A percentile compares a stretch with the other conserved stretches of the same genome.
Evolutionary conservation across 1,140 invertebrate genomes (phyloP).

Genomic region (Trichonephila clavata): DNA sequence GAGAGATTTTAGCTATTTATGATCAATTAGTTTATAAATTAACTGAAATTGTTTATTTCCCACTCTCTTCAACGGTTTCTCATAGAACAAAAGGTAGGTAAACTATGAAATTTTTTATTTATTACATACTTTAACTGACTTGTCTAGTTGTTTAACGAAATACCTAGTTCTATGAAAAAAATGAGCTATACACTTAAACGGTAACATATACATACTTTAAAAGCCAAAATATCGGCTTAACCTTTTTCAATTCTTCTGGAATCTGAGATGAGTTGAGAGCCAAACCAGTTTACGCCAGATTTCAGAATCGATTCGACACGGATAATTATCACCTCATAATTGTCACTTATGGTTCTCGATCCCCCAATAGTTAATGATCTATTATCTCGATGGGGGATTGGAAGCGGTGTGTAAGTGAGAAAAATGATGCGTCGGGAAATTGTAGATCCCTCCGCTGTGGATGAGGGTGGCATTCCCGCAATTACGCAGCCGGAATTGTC

Average conservation of each 20-base stretch:
- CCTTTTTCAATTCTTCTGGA: no score
- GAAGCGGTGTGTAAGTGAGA: background rate
- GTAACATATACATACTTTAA: no score
- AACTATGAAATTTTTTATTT: no score
- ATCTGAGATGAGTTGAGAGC: background rate
- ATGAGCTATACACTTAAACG: no score
- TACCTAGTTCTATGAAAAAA: accelerated
- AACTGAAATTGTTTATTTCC: no score
- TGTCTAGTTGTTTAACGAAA: no score
- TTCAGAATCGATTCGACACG: background rate
- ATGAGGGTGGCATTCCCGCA: background rate
- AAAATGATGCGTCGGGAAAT: background rate
- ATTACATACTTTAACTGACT: no score
- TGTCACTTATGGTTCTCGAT: background rate
- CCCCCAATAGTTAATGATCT: background rate
- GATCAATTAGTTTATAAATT: no score
- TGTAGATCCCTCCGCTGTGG: background rate
- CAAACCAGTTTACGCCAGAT: background rate
- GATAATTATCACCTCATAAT: slow-evolving; percentile 20
- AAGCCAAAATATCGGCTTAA: no score
- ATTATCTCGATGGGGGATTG: background rate
- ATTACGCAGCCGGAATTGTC: background rate
- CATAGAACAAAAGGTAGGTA: no score
- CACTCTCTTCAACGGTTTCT: no score
- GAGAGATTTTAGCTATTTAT: no score